Percentiles rank a stretch among this genome's conserved stretches.
These are phyloP conservation scores for Mormoops blainvillei DNA, from an alignment of 2,113 vertebrate genomes.

Conservation along the genomic window DNA sequence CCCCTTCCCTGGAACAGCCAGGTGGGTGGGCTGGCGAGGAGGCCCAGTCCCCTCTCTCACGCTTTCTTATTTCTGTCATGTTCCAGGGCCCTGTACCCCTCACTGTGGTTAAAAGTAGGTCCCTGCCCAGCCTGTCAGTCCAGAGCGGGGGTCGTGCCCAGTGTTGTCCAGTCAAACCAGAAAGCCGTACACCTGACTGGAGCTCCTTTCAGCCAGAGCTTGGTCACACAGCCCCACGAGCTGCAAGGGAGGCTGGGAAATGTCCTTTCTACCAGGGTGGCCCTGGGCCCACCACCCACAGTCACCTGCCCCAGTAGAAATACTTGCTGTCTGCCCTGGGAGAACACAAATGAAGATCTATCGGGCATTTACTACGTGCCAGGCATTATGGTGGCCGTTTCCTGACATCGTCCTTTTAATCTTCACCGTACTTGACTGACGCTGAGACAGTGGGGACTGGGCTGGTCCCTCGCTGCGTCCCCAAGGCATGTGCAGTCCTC, in stretches of 20 bases:
- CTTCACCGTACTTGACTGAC: background rate
- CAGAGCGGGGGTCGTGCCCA: fast-evolving
- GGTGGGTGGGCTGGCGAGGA: background rate
- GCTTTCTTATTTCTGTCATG: fast-evolving
- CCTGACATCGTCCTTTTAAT: background rate
- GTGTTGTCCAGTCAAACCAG: background rate
- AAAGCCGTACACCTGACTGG: background rate
- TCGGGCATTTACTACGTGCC: background rate
- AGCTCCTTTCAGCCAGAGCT: background rate
- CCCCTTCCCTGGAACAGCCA: background rate
- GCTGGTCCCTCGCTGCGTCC: background rate
- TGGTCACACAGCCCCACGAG: background rate
- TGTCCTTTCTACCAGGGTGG: background rate
- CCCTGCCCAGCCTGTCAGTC: background rate
- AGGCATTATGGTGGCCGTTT: background rate
- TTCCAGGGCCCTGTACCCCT: fast-evolving
- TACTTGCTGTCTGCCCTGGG: background rate
- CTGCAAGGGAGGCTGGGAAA: background rate
- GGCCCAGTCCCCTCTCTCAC: fast-evolving
- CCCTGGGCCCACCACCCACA: background rate
- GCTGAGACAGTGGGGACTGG: background rate
- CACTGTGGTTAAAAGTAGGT: background rate
- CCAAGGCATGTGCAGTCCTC: background rate
- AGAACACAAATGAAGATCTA: too few species aligned
- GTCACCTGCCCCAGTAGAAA: background rate